Conservation (phyloP, 2,888 invertebrate genomes). For the Sarcophaga caerulescens region DNA sequence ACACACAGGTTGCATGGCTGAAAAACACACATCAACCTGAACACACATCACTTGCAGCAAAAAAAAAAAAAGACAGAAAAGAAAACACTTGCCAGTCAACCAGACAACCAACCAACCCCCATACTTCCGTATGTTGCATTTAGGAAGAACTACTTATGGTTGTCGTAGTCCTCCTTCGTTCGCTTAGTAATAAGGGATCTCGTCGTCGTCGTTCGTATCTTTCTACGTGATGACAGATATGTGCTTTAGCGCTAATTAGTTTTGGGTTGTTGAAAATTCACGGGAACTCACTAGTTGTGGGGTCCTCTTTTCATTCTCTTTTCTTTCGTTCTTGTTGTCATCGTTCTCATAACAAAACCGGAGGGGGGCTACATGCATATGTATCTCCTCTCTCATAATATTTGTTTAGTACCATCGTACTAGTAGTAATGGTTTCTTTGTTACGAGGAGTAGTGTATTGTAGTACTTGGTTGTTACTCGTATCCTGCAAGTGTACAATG, state of each 20-base stretch:
- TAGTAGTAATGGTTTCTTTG: too few relatives aligned
- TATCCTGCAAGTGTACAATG: neutral
- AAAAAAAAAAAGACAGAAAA: too few relatives aligned
- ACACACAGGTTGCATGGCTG: neutral
- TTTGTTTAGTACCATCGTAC: constrained; percentile 21
- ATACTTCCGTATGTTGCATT: constrained; percentile 14
- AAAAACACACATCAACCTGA: neutral
- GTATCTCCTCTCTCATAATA: too few relatives aligned
- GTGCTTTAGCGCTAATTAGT: constrained; percentile 76
- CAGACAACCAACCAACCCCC: neutral
- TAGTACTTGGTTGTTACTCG: neutral
- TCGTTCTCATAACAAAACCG: neutral
- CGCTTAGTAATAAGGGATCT: constrained; percentile 49
- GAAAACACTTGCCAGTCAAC: constrained; percentile 18
- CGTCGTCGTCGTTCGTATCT: constrained; percentile 35
- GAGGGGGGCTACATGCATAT: too few relatives aligned
- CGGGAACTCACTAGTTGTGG: constrained; percentile 72
- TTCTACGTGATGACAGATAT: constrained; percentile 71
- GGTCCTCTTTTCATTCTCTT: constrained; percentile 64
- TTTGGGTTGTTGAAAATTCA: constrained; percentile 74
- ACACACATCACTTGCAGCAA: too few relatives aligned
- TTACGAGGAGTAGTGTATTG: too few relatives aligned
- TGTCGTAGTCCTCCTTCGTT: constrained; percentile 10
- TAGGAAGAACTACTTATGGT: constrained; percentile 24
- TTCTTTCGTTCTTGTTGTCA: neutral